phyloP scores from a whole-genome alignment of 2,113 vertebrate species.

The Limanda limanda region DNA sequence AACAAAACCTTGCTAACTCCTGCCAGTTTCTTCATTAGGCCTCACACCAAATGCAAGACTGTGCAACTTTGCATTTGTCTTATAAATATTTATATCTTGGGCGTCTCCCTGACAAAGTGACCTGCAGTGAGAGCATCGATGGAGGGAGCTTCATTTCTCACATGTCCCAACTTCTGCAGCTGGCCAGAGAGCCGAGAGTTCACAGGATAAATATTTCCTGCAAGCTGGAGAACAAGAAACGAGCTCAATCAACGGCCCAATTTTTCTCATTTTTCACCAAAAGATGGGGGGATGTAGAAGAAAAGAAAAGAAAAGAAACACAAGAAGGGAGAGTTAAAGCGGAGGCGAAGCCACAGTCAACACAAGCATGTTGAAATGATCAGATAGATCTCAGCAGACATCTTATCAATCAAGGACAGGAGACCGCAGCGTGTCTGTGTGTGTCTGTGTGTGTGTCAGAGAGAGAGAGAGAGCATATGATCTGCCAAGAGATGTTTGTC shows the following conservation, averaged over 20 bases:
- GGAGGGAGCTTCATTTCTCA: constrained; percentile 11
- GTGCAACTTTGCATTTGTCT: constrained; percentile 3
- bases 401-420: constrained; percentile 69
- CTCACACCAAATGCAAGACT: constrained; percentile 6
- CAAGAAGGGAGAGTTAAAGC: constrained; percentile 28
- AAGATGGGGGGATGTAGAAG: constrained; percentile 20
- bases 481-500: constrained; percentile 72
- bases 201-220: too few species aligned
- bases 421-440: constrained; percentile 43
- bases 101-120: constrained; percentile 20
- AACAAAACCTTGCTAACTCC: constrained; percentile 1
- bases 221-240: background rate
- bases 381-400: constrained; percentile 72
- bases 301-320: constrained; percentile 17
- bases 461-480: constrained; percentile 39
- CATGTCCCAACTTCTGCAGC: background rate
- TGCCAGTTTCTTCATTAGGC: constrained; percentile 44
- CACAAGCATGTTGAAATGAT: constrained; percentile 69
- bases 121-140: constrained; percentile 19
- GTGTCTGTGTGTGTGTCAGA: constrained; percentile 19
- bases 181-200: background rate
- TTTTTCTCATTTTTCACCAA: background rate
- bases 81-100: constrained; percentile 58
- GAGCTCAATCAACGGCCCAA: background rate
- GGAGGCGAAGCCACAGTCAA: constrained; percentile 60